Base-by-base conservation (phyloP, 2,113 vertebrate species). In the Gavia stellata region DNA sequence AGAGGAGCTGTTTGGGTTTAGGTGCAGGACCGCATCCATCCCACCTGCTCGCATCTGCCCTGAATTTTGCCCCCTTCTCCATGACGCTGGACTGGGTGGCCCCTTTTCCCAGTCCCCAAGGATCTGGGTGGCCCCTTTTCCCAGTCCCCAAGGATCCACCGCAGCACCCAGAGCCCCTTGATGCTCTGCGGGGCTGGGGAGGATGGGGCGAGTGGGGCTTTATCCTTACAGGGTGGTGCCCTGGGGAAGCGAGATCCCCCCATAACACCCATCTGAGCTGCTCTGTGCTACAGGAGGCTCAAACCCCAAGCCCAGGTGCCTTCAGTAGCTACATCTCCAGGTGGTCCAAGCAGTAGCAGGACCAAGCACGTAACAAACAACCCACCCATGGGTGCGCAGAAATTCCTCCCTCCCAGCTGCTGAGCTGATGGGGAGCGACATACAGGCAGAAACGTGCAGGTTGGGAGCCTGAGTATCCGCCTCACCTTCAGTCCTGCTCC, bases 361-460 rank as follows among this genome's bases (percentile, higher is more conserved):
- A 38, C 10, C 16, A 38, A 83, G 23, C 29, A 36, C 1, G 0
- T 4, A 23, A 26, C 44, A 62, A 75, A 70, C 17, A 65, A 78
- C 5, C 10, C 47, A 50, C 33, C 42, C 5, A 0, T 8, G 20
- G 31, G 6, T 4, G 12, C 0, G 3, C 65, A 72, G 58, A 81
- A 78, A 70, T 81, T 61, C 67, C 83, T 86, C 44, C 62, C 50
- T 88, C 31, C 58, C 23, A 2, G 0, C 79, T 49, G 34, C 50
- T 45, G 77, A 82, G 66, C 61, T 29, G 70, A 4, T 26, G 50
- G 10, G 21, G 36, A 72, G 34, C 1, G 3, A 38, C 53, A 14
- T 12, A 1, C 4, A 18, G 20, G 33, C 3, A 55, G 38, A 49
- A 58, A 50, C 0, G 1, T 1, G 29, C 74, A 26, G 49, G 44